Evolutionary conservation across 2,113 vertebrate species (phyloP), one percentile per base, ranked within the genome.

Genomic region (Anguilla rostrata): DNA sequence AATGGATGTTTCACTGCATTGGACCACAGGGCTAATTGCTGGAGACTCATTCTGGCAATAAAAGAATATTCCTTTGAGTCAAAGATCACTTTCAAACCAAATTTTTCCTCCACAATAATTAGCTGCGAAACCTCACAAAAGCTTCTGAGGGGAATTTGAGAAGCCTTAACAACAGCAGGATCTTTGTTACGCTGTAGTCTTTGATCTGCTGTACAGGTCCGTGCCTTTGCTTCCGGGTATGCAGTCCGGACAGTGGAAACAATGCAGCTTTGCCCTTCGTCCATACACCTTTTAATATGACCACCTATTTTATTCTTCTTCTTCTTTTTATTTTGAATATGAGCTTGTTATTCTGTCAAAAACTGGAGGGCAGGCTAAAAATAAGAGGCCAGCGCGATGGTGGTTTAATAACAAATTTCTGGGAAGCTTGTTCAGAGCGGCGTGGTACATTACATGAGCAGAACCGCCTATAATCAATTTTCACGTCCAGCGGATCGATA

Each of bases 11-110:
- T n/a, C 7, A 34, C n/a, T 75, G 9, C 9, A 75, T 34, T 34
- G 71, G 71, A 75, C 71, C 71, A 14, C 26, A 75, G 71, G 71
- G n/a, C 71, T 75, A 75, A 75, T 75, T 75, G 71, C 71, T 75
- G 71, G 12, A 7, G n/a, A 75, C 71, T 22, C 71, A 0, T 34
- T 1, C 71, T 29, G n/a, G 71, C n/a, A 75, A 75, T 75, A 34
- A 75, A 75, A 34, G n/a, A 34, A 12, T 81, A 81, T 81, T 83
- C 81, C 41, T 53, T 83, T 34, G 49, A 29, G 81, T 83, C n/a
- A 83, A 49, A 46, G 26, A 2, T 49, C 20, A 22, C 40, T 83
- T 29, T 81, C 26, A 49, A 83, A 83, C 12, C 9, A 12, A 12
- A 22, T 49, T 22, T 83, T 49, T 83, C 41, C 18, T 8, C 60